phyloP scores from a whole-genome alignment of 2,113 vertebrate species.

The Oplegnathus fasciatus region DNA sequence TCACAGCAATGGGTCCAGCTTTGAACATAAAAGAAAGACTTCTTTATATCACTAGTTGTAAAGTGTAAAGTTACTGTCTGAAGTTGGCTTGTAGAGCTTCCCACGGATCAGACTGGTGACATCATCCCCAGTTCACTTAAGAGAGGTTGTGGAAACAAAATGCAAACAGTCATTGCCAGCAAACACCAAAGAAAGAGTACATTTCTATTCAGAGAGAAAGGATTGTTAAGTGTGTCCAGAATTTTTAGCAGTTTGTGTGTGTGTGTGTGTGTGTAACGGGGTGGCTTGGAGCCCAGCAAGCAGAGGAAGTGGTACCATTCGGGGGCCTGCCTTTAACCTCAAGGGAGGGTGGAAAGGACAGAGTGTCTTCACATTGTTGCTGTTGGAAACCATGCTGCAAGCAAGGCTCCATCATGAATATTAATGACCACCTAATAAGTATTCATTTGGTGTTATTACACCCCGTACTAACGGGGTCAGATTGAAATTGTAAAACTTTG shows the following conservation, averaged over 20 bases:
- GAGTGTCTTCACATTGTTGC: slow-evolving; percentile 75
- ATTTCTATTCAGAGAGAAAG: slow-evolving; percentile 59
- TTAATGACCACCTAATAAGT: slow-evolving; percentile 60
- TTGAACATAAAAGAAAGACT: not conserved
- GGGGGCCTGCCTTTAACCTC: slow-evolving; percentile 66
- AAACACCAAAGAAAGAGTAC: slow-evolving; percentile 55
- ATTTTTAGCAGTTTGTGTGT: slow-evolving; percentile 68
- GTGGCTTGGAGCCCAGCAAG: slow-evolving; percentile 71
- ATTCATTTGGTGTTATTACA: slow-evolving; percentile 46
- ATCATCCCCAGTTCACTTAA: slow-evolving; percentile 56
- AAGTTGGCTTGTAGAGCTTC: slow-evolving; percentile 45
- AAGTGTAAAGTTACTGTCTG: slow-evolving; percentile 29
- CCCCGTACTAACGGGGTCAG: slow-evolving; percentile 5
- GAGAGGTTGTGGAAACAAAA: slow-evolving; percentile 50
- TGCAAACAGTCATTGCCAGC: slow-evolving; percentile 45
- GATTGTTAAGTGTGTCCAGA: slow-evolving; percentile 69
- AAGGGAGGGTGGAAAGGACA: slow-evolving; percentile 64
- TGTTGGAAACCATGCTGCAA: slow-evolving; percentile 61
- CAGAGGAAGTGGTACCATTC: slow-evolving; percentile 74
- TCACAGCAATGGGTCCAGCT: no score
- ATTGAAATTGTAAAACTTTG: not conserved
- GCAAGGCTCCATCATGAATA: slow-evolving; percentile 72
- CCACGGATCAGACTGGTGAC: slow-evolving; percentile 68
- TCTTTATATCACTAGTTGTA: not conserved
- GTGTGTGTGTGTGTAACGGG: slow-evolving; percentile 16